phyloP scores from a whole-genome alignment of 1,140 invertebrate species.

The Formica selysi region DNA sequence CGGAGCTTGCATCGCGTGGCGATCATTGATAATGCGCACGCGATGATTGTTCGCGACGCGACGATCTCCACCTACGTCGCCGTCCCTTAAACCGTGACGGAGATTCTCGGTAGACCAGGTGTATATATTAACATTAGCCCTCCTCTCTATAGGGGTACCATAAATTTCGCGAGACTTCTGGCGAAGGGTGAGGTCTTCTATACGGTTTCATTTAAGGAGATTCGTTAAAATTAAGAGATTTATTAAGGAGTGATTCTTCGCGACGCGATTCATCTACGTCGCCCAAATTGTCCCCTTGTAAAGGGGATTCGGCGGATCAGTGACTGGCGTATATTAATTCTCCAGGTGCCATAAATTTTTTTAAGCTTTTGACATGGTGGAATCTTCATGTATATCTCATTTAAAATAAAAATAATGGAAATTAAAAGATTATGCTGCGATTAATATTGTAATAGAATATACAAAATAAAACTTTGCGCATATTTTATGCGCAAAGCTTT shows the following conservation, averaged over 20 bases:
- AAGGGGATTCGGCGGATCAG: neutral
- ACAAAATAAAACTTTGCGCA: too few species aligned
- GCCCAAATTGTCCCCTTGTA: neutral
- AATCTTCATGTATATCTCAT: neutral
- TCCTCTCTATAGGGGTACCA: neutral
- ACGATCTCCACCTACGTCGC: neutral
- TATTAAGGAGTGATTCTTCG: constrained; percentile 1
- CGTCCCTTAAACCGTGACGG: neutral
- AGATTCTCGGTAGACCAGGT: neutral
- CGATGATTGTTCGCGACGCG: constrained; percentile 18
- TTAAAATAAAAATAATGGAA: neutral
- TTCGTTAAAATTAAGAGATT: constrained; percentile 44
- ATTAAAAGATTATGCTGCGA: neutral
- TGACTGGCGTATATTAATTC: constrained; percentile 17
- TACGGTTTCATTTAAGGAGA: neutral
- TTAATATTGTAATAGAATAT: too few species aligned
- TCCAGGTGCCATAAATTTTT: constrained; percentile 29
- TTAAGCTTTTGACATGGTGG: neutral
- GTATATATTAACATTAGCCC: neutral
- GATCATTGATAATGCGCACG: constrained; percentile 42
- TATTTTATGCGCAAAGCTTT: neutral
- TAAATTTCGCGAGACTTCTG: constrained; percentile 1
- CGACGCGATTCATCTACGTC: constrained; percentile 17
- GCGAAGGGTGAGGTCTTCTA: neutral
- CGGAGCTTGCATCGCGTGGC: neutral